Conservation (phyloP, 92 coral and sea anemone species). For the Zoanthus sansibaricus region DNA sequence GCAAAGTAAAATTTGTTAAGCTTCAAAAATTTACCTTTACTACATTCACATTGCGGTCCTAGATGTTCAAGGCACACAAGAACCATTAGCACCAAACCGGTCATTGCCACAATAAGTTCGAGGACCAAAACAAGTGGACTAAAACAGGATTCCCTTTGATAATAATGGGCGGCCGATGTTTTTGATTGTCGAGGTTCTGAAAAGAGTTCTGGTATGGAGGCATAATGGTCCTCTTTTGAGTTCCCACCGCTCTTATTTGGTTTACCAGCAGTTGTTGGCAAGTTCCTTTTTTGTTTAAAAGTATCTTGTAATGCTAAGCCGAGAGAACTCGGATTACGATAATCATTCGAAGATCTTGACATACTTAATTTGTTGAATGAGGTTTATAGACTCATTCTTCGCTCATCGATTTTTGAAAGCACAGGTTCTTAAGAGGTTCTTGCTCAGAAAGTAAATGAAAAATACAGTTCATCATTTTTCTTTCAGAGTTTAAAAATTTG, state of each 20-base stretch:
- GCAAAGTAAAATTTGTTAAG: neutral
- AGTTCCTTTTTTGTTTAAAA: neutral
- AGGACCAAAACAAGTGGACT: conserved; percentile 24
- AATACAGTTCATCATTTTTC: neutral
- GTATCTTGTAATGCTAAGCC: neutral
- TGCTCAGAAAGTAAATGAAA: neutral
- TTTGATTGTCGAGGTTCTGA: neutral
- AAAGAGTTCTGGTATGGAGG: conserved; percentile 17
- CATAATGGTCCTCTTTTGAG: conserved; percentile 1
- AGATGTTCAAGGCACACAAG: conserved; percentile 15
- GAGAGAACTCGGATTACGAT: conserved; percentile 21
- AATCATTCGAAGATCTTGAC: conserved; percentile 19
- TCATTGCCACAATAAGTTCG: conserved; percentile 11
- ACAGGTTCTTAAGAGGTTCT: no score
- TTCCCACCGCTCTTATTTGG: neutral
- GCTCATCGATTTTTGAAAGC: neutral
- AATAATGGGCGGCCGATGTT: neutral
- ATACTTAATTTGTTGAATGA: neutral
- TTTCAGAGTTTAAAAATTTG: neutral
- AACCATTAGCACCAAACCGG: conserved; percentile 18
- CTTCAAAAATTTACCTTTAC: conserved; percentile 20
- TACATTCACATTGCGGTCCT: conserved; percentile 16
- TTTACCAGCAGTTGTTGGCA: neutral
- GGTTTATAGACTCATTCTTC: neutral
- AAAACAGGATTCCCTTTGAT: neutral